Conservation (phyloP, 1,140 invertebrate species). For the Aphaenogaster floridana region DNA sequence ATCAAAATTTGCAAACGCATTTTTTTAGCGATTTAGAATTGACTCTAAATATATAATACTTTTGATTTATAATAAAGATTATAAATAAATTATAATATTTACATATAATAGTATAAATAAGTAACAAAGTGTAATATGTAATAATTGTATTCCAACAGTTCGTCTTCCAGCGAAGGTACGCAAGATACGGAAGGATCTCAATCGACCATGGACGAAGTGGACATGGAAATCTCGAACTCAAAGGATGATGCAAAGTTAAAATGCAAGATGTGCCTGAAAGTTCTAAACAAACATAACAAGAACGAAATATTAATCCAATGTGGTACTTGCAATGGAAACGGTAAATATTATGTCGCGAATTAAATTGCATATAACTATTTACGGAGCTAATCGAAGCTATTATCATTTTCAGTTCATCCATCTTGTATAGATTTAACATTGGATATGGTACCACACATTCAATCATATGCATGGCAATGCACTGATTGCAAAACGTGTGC, state of each 20-base stretch:
- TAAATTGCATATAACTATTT: background rate
- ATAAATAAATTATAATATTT: background rate
- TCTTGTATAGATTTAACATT: conserved; percentile 94
- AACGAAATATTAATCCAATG: conserved; percentile 90
- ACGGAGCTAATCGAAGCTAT: background rate
- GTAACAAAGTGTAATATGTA: background rate
- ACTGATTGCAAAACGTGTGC: conserved; percentile 97
- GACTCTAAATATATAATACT: background rate
- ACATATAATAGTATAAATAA: conserved; percentile 10
- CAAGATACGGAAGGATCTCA: conserved; percentile 86
- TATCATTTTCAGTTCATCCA: conserved; percentile 90
- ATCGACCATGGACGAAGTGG: conserved; percentile 86
- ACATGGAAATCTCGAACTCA: conserved; percentile 81
- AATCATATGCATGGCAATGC: conserved; percentile 97
- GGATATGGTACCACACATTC: conserved; percentile 94
- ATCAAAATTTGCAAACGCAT: background rate
- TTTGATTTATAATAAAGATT: background rate
- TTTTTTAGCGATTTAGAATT: conserved; percentile 35
- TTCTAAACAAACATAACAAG: conserved; percentile 83
- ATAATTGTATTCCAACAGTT: conserved; percentile 76
- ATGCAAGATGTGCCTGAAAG: conserved; percentile 85
- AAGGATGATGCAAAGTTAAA: conserved; percentile 83
- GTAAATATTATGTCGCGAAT: conserved; percentile 86
- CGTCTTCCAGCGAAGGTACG: conserved; percentile 86
- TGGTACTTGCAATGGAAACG: conserved; percentile 91